Percentiles rank a stretch among this genome's conserved stretches.
Evolutionary conservation across 2,113 vertebrate species (phyloP).

Genomic region (Melanocharis versteri): DNA sequence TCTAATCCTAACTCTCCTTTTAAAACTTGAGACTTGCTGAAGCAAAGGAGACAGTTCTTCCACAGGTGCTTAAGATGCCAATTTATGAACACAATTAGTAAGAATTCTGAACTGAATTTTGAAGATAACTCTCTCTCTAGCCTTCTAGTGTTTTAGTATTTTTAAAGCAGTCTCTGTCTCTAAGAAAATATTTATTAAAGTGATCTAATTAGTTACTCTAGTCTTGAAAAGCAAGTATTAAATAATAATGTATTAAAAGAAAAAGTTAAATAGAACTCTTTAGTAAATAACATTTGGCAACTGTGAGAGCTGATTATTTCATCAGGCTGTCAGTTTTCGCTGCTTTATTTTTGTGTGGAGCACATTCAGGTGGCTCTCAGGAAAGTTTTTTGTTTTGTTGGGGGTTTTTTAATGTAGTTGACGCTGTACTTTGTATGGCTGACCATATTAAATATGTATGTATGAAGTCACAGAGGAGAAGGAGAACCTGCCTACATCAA

Average conservation of each 20-base stretch:
- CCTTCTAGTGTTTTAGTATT: constrained; percentile 22
- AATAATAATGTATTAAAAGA: neutral
- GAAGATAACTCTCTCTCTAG: neutral
- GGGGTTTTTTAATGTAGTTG: neutral
- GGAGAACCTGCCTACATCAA: neutral
- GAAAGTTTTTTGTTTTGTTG: neutral
- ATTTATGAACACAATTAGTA: neutral
- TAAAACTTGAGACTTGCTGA: neutral
- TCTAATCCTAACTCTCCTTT: neutral
- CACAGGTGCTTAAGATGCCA: neutral
- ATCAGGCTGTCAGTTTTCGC: neutral
- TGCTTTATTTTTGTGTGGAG: neutral
- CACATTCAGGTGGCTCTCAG: neutral
- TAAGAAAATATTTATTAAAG: constrained; percentile 4
- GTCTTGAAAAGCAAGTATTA: neutral
- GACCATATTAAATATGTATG: neutral
- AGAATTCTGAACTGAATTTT: neutral
- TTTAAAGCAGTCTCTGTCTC: neutral
- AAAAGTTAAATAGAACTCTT: neutral
- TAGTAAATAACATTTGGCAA: neutral
- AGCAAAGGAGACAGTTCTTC: neutral
- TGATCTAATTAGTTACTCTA: neutral
- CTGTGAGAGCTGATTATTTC: neutral
- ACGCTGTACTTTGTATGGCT: neutral
- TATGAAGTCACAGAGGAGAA: neutral